Base-by-base conservation (phyloP, 1,140 invertebrate genomes). In the Doryteuthis pealeii region DNA sequence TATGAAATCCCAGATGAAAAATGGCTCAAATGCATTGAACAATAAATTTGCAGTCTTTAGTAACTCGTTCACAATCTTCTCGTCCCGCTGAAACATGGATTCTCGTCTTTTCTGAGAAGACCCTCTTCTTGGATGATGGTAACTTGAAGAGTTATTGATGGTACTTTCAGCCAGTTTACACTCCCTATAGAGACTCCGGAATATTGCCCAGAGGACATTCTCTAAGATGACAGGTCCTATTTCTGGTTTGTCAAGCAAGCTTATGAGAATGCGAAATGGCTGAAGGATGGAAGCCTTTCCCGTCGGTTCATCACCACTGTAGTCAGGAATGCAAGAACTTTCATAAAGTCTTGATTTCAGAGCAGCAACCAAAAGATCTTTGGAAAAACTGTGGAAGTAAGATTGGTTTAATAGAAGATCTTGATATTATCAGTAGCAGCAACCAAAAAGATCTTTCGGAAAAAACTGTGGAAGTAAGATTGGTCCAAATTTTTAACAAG, bases 171-270 rank as follows among this genome's bases (percentile, higher is more conserved):
- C 49, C 35, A 31, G 30, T 45, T 79, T 74, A 78, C 82, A 87
- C 70, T 87, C 85, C 58, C 74, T 74, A 66, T 86, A 84, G 28
- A 87, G 71, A 77, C 87, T 93, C 89, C 94, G 91, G 86, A 97
- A 94, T 70, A 97, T 92, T 85, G 96, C 93, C 76, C 94, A 91
- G 10, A 97, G 89, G 74, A 96, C 93, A 86, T 93, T 92, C 82
- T 96, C 94, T 70, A 97, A 85, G 78, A 97, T 95, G 14, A 92
- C 90, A 67, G 92, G 92, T 15, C 94, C 94, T 73, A 97, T 94
- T 87, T 97, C 95, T 54, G 93, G 92, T 86, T 96, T 95, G 85
- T 98, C 96, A 31, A 97, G 88, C 40, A 98, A 88, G 49, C 94
- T 96, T 10, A 95, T 92, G 74, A 98, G 88, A 70, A 97, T 91